phyloP scores from a whole-genome alignment of 2,888 invertebrate species.

The Galeopsomyia nigrocyanea region DNA sequence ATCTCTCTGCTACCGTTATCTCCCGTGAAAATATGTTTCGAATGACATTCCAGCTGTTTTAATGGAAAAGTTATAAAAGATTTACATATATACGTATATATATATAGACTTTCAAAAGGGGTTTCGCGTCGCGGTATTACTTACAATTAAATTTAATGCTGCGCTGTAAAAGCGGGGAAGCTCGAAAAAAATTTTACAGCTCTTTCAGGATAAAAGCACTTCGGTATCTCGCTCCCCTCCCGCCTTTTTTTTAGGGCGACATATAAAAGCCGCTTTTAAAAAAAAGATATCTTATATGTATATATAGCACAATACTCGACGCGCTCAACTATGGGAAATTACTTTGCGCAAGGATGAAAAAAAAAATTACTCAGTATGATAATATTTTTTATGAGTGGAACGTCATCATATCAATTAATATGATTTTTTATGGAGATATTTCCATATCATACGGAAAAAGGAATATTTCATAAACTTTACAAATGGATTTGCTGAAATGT shows the following conservation, averaged over 20 bases:
- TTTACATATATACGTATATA: neutral
- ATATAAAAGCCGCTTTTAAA: constrained; percentile 4
- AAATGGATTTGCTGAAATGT: too few species aligned
- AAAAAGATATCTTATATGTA: neutral
- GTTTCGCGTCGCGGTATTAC: too few species aligned
- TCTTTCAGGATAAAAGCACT: constrained; percentile 9
- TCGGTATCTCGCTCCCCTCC: neutral
- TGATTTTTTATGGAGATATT: neutral
- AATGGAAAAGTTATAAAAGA: neutral
- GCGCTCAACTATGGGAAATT: neutral
- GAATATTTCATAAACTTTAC: too few species aligned
- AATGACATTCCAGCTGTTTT: too few species aligned
- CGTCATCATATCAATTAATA: neutral
- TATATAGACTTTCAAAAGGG: neutral
- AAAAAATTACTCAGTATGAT: neutral
- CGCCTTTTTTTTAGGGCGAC: constrained; percentile 5
- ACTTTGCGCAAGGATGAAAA: neutral
- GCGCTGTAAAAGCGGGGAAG: constrained; percentile 6
- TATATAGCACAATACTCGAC: neutral
- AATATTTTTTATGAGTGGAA: neutral
- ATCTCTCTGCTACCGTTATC: neutral
- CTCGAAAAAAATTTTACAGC: neutral
- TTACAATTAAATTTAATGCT: constrained; percentile 7
- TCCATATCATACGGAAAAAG: neutral
- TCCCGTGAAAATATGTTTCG: too few species aligned